phyloP scores from a whole-genome alignment of 2,888 invertebrate species.

The Drosophila infuscata region DNA sequence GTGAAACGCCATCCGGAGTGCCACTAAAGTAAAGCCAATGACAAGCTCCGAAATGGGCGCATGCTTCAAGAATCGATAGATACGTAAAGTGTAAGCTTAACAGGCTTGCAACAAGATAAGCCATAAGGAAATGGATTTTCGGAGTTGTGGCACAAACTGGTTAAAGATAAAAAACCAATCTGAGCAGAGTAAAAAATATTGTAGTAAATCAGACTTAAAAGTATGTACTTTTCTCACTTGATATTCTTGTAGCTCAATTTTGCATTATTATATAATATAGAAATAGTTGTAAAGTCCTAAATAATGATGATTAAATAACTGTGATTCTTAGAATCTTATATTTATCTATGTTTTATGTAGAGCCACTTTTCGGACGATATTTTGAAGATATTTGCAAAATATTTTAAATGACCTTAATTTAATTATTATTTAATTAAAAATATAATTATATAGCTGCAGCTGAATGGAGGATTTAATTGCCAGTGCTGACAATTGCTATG shows the following conservation, averaged over 20 bases:
- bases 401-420: not conserved
- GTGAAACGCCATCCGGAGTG: conserved; percentile 13
- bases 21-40: conserved; percentile 17
- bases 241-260: not conserved
- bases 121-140: not conserved
- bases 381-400: not conserved
- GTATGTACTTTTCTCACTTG: not conserved
- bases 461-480: not conserved
- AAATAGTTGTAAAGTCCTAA: not conserved
- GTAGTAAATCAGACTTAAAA: not conserved
- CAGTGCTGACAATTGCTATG: conserved; percentile 33
- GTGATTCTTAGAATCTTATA: not conserved
- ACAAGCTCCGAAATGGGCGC: conserved; percentile 1
- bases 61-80: conserved; percentile 33
- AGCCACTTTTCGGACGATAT: not conserved
- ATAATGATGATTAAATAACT: too few relatives aligned
- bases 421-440: not conserved
- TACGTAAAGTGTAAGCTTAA: conserved; percentile 40
- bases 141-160: not conserved
- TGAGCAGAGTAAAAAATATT: not conserved
- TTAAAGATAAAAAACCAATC: not conserved
- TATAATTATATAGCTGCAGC: not conserved
- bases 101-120: conserved; percentile 27
- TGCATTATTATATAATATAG: not conserved
- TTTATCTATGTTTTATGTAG: not conserved